Base-by-base conservation (phyloP, 2,888 invertebrate species). In the Drosophila subsilvestris region DNA sequence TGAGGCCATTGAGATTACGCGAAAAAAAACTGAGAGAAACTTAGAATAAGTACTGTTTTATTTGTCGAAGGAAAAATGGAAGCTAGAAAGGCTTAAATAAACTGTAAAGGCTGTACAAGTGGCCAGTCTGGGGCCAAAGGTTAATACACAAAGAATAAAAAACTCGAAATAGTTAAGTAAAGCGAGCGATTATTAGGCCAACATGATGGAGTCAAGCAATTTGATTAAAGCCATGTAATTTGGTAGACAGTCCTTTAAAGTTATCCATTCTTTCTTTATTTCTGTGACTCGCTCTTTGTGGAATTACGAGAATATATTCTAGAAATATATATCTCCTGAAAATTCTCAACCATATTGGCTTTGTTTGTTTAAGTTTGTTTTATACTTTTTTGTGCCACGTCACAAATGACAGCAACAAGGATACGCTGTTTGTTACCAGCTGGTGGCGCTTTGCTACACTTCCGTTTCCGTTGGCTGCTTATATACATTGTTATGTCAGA, bases 141-240 rank as follows among this genome's bases (percentile, higher is more conserved):
- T 42, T 50, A 60, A 42, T 49, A 54, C 20, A 69, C 32, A 45
- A 20, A 47, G 49, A 37, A 59, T 50, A n/a, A 17, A 20, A 9
- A 14, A 7, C 14, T 14, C 6, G 6, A 37, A 14, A 14, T 0
- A 37, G 6, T 6, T 0, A 61, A 20, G 53, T 22, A 53, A 29
- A 70, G 61, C 10, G 45, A 51, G 10, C 62, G 51, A 57, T 62
- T 62, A 70, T 51, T 71, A 62, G 45, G 57, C 50, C 67, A 56
- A 42, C 32, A 32, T 49, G 29, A 59, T 44, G 18, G 43, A 17
- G 37, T 17, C 50, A 18, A 37, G 37, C 12, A 10, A 54, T 61
- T 72, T 71, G 47, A 72, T 72, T 58, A 63, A 72, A 63, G 70
- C 45, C 63, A 29, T 71, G 63, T 72, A 49, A 53, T 56, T 62